Evolutionary conservation across 2,888 invertebrate genomes (phyloP), one percentile per base, ranked within the genome.

Genomic region (Polydrusus tereticollis): DNA sequence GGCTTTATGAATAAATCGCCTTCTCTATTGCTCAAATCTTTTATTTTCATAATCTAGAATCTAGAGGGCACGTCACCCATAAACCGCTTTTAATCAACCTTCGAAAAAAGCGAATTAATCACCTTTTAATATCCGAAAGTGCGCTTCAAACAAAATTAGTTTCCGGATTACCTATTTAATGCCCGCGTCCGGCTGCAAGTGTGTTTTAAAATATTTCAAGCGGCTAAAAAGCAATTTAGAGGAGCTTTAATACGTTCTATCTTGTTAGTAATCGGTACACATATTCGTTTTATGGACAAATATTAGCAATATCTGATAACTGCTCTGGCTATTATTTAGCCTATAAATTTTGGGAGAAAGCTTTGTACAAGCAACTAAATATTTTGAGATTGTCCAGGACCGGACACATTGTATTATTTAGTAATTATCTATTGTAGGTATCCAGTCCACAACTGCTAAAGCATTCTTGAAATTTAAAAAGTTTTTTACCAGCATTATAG

Each of bases 281-380:
- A 76, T 76, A 77, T 77, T 73, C 75, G 67, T 74, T 77, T 77
- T 76, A 77, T 76, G 76, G 67, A 75, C 75, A 76, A 76, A 77
- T 76, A 76, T 76, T 77, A 76, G 77, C 76, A 74, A 77, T 77
- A 76, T 76, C 74, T 71, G 71, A 74, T 74, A 71, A 75, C 75
- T 72, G 73, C 47, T 67, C 50, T 26, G 20, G 68, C 71, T 74
- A 73, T 67, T 73, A 73, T 70, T 73, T 73, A 70, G 70, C 23
- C 63, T 29, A 70, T 73, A 73, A 66, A 73, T 73, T 73, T 64
- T 33, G 50, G 16, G 45, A 52, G 41, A 50, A 41, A 50, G 50
- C 70, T 50, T 58, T 62, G 58, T 43, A 26, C 52, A 33, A 47
- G 33, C 18, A 29, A 47, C 47, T 47, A 47, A 62, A 62, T 62